Base-by-base conservation (phyloP, 2,888 invertebrate species). In the Chloroclystis v-ata region DNA sequence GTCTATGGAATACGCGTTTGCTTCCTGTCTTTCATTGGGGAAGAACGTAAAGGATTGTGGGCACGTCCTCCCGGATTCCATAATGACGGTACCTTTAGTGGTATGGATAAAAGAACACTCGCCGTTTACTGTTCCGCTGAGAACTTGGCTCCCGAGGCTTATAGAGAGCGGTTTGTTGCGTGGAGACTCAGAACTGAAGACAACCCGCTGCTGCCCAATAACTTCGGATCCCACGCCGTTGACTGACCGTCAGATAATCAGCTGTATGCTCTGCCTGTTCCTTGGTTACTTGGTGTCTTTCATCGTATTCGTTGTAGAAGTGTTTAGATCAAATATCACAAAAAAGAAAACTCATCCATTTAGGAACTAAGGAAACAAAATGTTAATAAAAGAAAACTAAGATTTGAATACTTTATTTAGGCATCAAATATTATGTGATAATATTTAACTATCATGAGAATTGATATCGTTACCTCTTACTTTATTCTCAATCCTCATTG, bases 21-120 rank as follows among this genome's bases (percentile, higher is more conserved):
- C 76, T 1, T 73, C 70, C 41, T 82, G 82, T 29, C 41, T 74
- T 4, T 57, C 73, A 0, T 67, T 66, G 25, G 78, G 75, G 0
- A 74, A 71, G 47, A 74, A 69, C 9, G 78, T 76, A 9, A 65
- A 69, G n/a, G 74, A 74, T 44, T 82, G 82, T 52, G 82, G 78
- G 0, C 69, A 78, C 39, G 54, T 81, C 1, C 61, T 83, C 2
- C 70, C 79, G 0, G 81, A 82, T 42, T 77, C 78, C 0, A 80
- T 82, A 20, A 62, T 82, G 61, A 75, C 75, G 1, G 66, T 79
- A 4, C 80, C 82, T 4, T 59, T 81, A 37, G 82, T 81, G 1
- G 64, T 82, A 10, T 82, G 78, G 81, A 75, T 76, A 69, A 73
- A 59, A 43, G 69, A 66, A 47, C 63, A 73, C 43, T 82, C 82